phyloP scores from a whole-genome alignment of 2,888 invertebrate genomes.

The Plebejus anna region DNA sequence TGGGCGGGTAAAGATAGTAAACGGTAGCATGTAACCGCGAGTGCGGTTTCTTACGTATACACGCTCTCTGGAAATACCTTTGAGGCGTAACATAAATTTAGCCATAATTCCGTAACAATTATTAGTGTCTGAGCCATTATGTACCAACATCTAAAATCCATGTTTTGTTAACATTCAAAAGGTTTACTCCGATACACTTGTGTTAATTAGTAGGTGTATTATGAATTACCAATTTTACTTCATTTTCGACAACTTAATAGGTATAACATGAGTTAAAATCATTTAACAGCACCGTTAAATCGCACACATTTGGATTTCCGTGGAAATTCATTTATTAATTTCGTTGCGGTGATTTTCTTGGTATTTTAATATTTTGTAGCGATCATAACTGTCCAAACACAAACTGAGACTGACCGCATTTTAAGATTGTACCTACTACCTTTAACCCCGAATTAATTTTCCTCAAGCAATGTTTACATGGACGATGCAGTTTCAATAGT shows the following conservation, averaged over 20 bases:
- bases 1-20: not conserved
- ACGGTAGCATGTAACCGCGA: constrained; percentile 1
- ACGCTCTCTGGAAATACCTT: not conserved
- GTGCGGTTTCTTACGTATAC: not conserved
- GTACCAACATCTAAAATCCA: not conserved
- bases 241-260: too few species aligned
- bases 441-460: not conserved
- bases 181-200: not conserved
- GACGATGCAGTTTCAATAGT: constrained; percentile 3
- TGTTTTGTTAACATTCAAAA: not conserved
- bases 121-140: not conserved
- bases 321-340: too few species aligned
- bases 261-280: too few species aligned
- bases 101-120: not conserved
- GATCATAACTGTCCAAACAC: too few species aligned
- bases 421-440: not conserved
- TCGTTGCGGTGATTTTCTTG: too few species aligned
- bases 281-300: not conserved
- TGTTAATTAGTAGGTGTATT: not conserved
- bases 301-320: not conserved
- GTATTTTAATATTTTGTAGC: too few species aligned
- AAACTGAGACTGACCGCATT: not conserved
- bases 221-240: too few species aligned
- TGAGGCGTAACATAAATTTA: not conserved
- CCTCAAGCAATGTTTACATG: constrained; percentile 1